Base-by-base conservation (phyloP, 2,888 invertebrate species). In the Troides aeacus region DNA sequence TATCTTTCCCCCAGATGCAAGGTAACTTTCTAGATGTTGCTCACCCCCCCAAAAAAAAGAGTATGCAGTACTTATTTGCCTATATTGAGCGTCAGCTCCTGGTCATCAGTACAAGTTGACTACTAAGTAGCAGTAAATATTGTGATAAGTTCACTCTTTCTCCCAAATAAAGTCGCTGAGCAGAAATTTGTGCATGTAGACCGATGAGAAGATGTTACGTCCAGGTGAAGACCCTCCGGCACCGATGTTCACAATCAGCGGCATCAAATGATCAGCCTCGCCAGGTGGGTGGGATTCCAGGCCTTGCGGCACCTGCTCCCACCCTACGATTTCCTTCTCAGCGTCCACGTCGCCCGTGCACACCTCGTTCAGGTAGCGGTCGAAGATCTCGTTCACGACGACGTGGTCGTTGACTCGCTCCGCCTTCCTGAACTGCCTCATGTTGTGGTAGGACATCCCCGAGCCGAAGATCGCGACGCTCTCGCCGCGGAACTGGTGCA, bases 211-310 rank as follows among this genome's bases (percentile, higher is more conserved):
- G 8, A 84, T 73, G 66, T 80, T 84, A 24, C 70, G 80, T 0
- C 80, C 83, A 18, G 74, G 71, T 0, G 67, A 69, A 10, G 71
- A 18, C 18, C 85, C 83, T n/a, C 78, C 80, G 0, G 85, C 84
- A 0, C 84, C 85, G 0, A 77, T 72, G 63, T 77, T 79, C 5
- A 85, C 85, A 24, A 85, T 78, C 17, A 85, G 69, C 0, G 85
- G 85, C 85, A 85, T 84, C 1, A 85, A 69, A 72, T 85, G 85
- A 39, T 85, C 85, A 0, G 84, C 84, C 17, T 81, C 76, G 0
- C 79, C 76, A 2, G 71, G 12, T 0, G 82, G 84, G 71, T 85
- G 85, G 7, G 79, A 75, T 0, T 78, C 80, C 3, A 75, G 69
- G 2, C 74, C 83, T 0, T 78, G 80, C 0, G 71, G 66, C 8